Base-by-base conservation (phyloP, 1,140 invertebrate genomes). In the Dendrolimus punctatus region DNA sequence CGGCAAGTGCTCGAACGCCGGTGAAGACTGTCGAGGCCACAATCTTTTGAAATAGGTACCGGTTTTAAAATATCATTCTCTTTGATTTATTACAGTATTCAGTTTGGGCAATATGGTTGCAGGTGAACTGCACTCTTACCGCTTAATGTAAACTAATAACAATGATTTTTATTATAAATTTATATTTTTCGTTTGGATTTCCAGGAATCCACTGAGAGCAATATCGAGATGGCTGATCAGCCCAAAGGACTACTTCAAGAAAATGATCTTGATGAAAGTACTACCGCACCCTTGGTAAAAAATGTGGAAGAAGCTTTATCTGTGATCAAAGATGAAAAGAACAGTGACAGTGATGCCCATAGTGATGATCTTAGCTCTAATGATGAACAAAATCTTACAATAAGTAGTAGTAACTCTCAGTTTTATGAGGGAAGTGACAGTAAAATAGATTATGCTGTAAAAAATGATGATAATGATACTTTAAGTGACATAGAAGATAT, bases 401-500 rank as follows among this genome's bases (percentile, higher is more conserved):
- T 62, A 60, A 64, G 66, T 67, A 75, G 64, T 64, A 75, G 60
- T 60, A 78, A 65, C 65, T 84, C 80, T 86, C 80, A 81, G 73
- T 83, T 87, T 80, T 81, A 86, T 82, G 77, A 82, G 76, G 79
- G 75, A 57, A 78, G 79, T 81, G 72, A 84, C 72, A 76, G 79
- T 76, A 83, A 84, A 70, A 64, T 79, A 76, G 75, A 84, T 71
- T 86, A 76, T 68, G 80, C 80, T 63, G 68, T 82, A 64, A 87
- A 82, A 76, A 75, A 76, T 75, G 80, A 83, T 59, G 85, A 87
- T 58, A 83, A 76, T 72, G 84, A 88, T 69, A 84, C 84, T 46
- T 67, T 87, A 66, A 85, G 83, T 76, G 85, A 88, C 58, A 84
- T 86, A 64, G 87, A 88, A 59, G 87, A 88, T 68, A 87, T 86